Percentiles rank a stretch among this genome's conserved stretches.
Evolutionary conservation across 2,888 invertebrate genomes (phyloP).

Genomic region (Tillus elongatus): DNA sequence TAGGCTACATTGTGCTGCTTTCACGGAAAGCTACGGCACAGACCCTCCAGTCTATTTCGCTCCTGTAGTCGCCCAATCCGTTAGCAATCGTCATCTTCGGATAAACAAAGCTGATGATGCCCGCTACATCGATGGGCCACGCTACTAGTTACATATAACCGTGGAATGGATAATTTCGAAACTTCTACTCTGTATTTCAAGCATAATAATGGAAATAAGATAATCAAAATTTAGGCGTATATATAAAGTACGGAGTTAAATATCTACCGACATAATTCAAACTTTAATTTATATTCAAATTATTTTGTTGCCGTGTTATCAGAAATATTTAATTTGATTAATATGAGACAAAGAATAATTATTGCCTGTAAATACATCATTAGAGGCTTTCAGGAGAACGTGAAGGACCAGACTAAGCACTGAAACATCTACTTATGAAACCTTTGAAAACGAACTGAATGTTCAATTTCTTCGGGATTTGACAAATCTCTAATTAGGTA

Average conservation of each 20-base stretch:
- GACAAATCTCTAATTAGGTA: too few relatives aligned
- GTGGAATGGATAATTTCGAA: constrained; percentile 46
- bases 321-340: too few relatives aligned
- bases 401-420: too few relatives aligned
- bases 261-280: constrained; percentile 17
- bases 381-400: too few relatives aligned
- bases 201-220: constrained; percentile 45
- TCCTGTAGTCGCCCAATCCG: constrained; percentile 36
- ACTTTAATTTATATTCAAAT: constrained; percentile 15
- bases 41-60: constrained; percentile 45
- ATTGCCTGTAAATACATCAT: too few relatives aligned
- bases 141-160: constrained; percentile 44
- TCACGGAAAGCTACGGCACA: constrained; percentile 43
- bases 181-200: constrained; percentile 45
- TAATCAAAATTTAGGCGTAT: constrained; percentile 41
- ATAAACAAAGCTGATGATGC: constrained; percentile 36
- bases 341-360: too few relatives aligned
- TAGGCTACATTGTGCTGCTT: constrained; percentile 42
- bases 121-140: constrained; percentile 31
- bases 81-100: constrained; percentile 24
- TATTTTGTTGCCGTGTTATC: too few relatives aligned
- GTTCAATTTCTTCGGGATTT: too few relatives aligned
- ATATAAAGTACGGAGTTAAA: constrained; percentile 26
- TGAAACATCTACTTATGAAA: too few relatives aligned
- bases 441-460: too few relatives aligned